Percentiles rank a stretch among this genome's conserved stretches.
Evolutionary conservation across 2,113 vertebrate species (phyloP).

Genomic region (Microtus richardsoni): DNA sequence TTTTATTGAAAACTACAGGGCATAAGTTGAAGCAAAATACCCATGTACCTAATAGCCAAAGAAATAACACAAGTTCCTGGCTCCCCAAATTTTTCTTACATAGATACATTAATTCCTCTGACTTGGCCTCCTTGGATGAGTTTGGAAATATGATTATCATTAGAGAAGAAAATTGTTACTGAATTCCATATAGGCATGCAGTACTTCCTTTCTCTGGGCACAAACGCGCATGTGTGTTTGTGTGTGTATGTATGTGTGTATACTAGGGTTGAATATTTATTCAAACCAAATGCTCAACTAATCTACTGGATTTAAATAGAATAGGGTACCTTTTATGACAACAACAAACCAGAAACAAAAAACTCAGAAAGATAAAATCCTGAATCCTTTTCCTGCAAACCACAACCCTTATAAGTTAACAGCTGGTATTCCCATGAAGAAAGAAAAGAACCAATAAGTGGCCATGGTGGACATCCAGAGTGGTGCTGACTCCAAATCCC

Average conservation of each 20-base stretch:
- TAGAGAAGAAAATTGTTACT: slow-evolving; percentile 19
- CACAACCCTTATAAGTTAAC: neutral
- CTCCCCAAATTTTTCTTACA: slow-evolving; percentile 31
- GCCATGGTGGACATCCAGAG: neutral
- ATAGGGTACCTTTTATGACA: neutral
- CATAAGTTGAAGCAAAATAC: slow-evolving; percentile 20
- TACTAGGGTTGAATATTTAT: neutral
- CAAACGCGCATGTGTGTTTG: rapidly evolving
- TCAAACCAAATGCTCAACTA: neutral
- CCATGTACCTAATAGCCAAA: slow-evolving; percentile 31
- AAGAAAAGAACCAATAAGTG: neutral
- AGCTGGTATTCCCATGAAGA: neutral
- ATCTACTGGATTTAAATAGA: neutral
- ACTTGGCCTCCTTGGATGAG: slow-evolving; percentile 43
- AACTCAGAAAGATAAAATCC: neutral
- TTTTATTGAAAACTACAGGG: slow-evolving; percentile 42
- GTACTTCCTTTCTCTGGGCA: neutral
- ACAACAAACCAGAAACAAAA: neutral
- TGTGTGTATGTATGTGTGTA: neutral
- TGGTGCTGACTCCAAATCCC: too few species aligned
- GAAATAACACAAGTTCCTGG: neutral
- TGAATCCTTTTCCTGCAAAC: neutral
- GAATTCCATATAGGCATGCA: neutral
- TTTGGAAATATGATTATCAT: neutral
- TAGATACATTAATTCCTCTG: neutral